A percentile compares a stretch with the other conserved stretches of the same genome.
These are phyloP conservation scores for Drosophila funebris DNA, from an alignment of 1,140 invertebrate species.

Conservation along the genomic window DNA sequence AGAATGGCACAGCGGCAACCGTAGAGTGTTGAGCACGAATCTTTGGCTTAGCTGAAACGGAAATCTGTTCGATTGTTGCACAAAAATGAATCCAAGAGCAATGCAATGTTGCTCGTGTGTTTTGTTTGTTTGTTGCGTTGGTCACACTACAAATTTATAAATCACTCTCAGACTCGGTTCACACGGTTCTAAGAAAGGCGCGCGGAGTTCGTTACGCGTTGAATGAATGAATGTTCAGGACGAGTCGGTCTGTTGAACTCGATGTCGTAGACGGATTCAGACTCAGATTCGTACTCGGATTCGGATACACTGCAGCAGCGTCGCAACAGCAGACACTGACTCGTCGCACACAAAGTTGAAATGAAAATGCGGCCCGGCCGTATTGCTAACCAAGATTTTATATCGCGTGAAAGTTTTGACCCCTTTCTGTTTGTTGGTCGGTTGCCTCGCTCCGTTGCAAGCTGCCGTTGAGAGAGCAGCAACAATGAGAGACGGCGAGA, in stretches of 20 bases:
- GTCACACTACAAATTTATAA: slow-evolving; percentile 13
- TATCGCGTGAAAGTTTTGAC: slow-evolving; percentile 84
- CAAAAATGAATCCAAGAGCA: slow-evolving; percentile 57
- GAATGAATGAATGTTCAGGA: slow-evolving; percentile 26
- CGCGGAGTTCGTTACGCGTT: slow-evolving; percentile 28
- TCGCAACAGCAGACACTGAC: slow-evolving; percentile 53
- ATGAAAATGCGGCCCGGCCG: slow-evolving; percentile 79
- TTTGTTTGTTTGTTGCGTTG: slow-evolving; percentile 42
- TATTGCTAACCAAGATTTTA: slow-evolving; percentile 82
- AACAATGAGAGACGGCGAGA: slow-evolving; percentile 27
- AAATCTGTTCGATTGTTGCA: slow-evolving; percentile 57
- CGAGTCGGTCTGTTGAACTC: slow-evolving; percentile 20
- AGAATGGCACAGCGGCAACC: slow-evolving; percentile 61
- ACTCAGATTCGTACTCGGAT: no score
- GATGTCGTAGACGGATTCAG: slow-evolving; percentile 9
- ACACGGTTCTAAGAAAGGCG: neutral
- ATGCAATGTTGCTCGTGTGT: slow-evolving; percentile 47
- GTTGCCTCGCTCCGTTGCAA: slow-evolving; percentile 58
- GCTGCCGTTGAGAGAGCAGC: slow-evolving; percentile 28
- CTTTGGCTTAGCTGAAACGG: slow-evolving; percentile 1
- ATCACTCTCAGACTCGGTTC: slow-evolving; percentile 5
- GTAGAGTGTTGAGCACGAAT: slow-evolving; percentile 29
- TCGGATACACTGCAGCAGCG: slow-evolving; percentile 32
- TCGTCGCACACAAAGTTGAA: slow-evolving; percentile 73
- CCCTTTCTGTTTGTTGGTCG: slow-evolving; percentile 67